Conservation (phyloP, 2,113 vertebrate species). For the Regulus satrapa region DNA sequence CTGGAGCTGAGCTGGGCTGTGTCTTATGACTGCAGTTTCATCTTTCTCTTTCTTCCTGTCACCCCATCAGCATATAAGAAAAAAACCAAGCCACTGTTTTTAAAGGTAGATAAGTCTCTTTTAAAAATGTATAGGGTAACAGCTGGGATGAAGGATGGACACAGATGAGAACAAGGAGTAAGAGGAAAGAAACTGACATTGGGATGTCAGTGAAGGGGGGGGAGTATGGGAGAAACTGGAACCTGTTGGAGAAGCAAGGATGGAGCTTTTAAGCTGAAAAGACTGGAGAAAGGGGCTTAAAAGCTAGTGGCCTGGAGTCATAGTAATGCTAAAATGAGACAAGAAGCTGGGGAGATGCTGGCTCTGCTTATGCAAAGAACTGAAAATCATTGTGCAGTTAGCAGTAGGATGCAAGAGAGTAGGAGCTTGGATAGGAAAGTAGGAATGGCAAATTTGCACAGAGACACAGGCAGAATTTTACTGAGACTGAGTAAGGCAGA, state of each 20-base stretch:
- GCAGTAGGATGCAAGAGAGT: neutral
- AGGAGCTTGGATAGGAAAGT: neutral
- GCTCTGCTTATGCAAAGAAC: neutral
- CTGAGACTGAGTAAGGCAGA: neutral
- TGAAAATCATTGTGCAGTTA: neutral
- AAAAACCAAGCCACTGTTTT: neutral
- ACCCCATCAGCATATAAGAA: neutral
- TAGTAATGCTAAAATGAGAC: constrained; percentile 10
- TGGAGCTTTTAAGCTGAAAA: constrained; percentile 18
- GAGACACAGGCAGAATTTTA: neutral
- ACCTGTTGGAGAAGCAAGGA: neutral
- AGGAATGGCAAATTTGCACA: neutral
- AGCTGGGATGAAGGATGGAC: neutral
- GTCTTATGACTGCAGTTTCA: neutral
- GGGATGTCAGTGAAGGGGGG: neutral
- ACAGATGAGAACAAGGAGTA: neutral
- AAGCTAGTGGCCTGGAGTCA: neutral
- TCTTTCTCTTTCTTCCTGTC: neutral
- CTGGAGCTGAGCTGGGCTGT: constrained; percentile 7
- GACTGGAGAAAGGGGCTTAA: neutral
- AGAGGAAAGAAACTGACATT: neutral
- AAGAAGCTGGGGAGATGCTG: neutral
- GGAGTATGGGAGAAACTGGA: neutral
- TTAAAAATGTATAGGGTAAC: neutral
- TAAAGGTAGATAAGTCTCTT: neutral